A percentile compares a stretch with the other conserved stretches of the same genome.
Conservation (phyloP, 1,140 invertebrate species). For the Drosophila cardini region DNA sequence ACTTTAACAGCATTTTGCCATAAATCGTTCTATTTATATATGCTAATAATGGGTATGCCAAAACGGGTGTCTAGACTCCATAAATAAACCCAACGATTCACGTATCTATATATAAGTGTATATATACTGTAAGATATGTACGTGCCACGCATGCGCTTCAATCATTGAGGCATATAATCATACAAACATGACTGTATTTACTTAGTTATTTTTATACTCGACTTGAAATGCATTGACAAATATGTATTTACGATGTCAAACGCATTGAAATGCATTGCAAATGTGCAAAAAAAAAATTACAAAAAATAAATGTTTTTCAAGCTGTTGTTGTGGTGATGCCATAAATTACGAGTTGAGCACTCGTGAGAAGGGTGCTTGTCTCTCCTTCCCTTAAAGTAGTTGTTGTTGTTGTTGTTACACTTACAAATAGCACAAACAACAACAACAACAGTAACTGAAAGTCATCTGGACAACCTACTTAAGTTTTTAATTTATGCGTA, state of each 20-base stretch:
- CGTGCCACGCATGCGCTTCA: conserved; percentile 66
- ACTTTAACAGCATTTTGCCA: conserved; percentile 17
- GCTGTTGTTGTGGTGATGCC: conserved; percentile 47
- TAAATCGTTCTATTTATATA: conserved; percentile 47
- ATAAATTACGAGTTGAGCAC: conserved; percentile 73
- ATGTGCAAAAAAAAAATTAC: conserved; percentile 63
- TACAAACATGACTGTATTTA: conserved; percentile 18
- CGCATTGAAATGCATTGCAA: conserved; percentile 72
- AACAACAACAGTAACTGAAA: conserved; percentile 21
- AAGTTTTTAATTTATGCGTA: conserved; percentile 78
- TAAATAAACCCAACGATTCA: conserved; percentile 63
- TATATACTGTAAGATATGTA: conserved; percentile 21
- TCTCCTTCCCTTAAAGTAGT: conserved; percentile 13
- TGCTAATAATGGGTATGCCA: conserved; percentile 76
- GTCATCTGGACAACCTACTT: conserved; percentile 66
- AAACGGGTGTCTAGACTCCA: conserved; percentile 75
- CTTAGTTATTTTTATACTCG: conserved; percentile 46
- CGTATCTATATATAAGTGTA: conserved; percentile 2
- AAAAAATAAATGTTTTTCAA: conserved; percentile 33
- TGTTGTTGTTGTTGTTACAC: conserved; percentile 44
- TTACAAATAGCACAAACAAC: conserved; percentile 58
- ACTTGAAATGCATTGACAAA: conserved; percentile 64
- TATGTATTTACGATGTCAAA: conserved; percentile 81
- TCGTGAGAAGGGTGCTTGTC: conserved; percentile 46
- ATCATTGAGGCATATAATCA: conserved; percentile 13